Evolutionary conservation across 1,140 invertebrate species (phyloP), one percentile per base, ranked within the genome.

Genomic region (Drosophila paulistorum): DNA sequence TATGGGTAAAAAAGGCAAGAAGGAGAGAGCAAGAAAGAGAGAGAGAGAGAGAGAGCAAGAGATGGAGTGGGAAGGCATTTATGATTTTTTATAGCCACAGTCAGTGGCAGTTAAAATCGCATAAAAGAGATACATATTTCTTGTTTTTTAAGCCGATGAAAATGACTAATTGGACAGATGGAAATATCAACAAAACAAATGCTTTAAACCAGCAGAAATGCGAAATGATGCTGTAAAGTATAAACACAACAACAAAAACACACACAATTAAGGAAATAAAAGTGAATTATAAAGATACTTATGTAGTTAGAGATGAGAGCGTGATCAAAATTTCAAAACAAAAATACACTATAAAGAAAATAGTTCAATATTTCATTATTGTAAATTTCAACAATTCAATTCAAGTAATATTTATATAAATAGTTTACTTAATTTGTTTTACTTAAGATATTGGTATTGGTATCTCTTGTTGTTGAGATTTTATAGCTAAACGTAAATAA

Each of bases 141-240:
- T 51, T 51, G 45, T 23, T 72, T 23, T 35, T 73, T 76, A 72
- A 68, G 68, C 70, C 73, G 45, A 83, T 83, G 77, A 87, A 86
- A 87, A 74, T 87, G 79, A 89, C 83, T 87, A 87, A 87, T 87
- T 87, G 83, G 83, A 87, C 84, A 83, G 79, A 75, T 86, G 83
- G 55, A 83, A 80, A 85, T 75, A 75, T 86, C 70, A 87, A 86
- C 68, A 39, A 74, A 79, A 68, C 73, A 71, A 71, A 77, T 45
- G 64, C 71, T 76, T 72, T 35, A 72, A 76, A 45, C 48, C 64
- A 57, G 59, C 64, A 57, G 59, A 65, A 35, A 65, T 33, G 26
- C 58, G 60, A 64, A 61, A 62, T 65, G 54, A 39, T 64, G 68
- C 51, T 62, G 59, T 75, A 75, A 75, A 71, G 60, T 42, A 37